Conservation (phyloP, 2,888 invertebrate genomes). For the Ectemnius lituratus region DNA sequence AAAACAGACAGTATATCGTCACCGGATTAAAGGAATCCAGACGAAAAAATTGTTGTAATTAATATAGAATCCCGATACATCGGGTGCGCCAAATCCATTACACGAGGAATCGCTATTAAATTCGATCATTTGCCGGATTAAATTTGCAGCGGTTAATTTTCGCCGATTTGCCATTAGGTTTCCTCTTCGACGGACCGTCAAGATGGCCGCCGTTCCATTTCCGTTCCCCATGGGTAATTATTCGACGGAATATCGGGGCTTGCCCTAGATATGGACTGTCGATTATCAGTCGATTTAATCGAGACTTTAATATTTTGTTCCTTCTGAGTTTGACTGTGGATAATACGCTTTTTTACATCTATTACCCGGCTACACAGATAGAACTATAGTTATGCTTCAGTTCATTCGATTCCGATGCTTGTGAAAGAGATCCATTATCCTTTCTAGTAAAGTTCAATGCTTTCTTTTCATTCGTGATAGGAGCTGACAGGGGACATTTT, state of each 20-base stretch:
- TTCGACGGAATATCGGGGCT: constrained; percentile 17
- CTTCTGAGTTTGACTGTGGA: too few relatives aligned
- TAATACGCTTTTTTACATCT: too few relatives aligned
- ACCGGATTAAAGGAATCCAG: background rate
- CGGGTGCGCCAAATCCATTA: background rate
- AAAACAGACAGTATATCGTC: constrained; percentile 1
- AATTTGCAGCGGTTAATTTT: constrained; percentile 54
- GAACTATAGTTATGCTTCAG: too few relatives aligned
- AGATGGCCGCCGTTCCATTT: constrained; percentile 63
- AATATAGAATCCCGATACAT: background rate
- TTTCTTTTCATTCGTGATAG: too few relatives aligned
- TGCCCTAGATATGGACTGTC: constrained; percentile 30
- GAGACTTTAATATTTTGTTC: background rate
- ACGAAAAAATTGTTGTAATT: background rate
- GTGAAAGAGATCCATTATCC: too few relatives aligned
- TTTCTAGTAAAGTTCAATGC: too few relatives aligned
- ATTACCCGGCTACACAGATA: too few relatives aligned
- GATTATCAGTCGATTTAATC: constrained; percentile 1
- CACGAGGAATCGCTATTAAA: constrained; percentile 28
- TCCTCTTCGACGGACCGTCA: constrained; percentile 37
- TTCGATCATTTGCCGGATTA: constrained; percentile 37
- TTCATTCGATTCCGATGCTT: too few relatives aligned
- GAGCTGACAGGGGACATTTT: too few relatives aligned
- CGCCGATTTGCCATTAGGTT: constrained; percentile 48
- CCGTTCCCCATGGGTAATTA: constrained; percentile 42